Conservation (phyloP, 2,888 invertebrate species). For the Rotaria magnacalcarata region DNA sequence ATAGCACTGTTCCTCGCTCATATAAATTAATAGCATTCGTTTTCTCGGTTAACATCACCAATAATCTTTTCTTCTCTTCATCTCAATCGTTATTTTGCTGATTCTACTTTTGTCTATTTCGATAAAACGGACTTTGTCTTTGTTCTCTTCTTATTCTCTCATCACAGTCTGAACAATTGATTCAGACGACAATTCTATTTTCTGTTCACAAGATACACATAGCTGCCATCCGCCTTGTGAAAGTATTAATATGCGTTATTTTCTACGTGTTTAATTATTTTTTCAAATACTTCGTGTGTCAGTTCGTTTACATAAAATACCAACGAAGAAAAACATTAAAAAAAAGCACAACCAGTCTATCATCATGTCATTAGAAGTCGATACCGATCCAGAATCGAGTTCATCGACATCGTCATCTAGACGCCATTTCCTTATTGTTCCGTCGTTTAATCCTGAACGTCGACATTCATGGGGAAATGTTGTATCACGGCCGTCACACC, state of each 20-base stretch:
- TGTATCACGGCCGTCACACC: not conserved
- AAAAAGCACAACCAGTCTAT: not conserved
- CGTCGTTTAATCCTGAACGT: slow-evolving; percentile 14
- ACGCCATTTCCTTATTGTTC: not conserved
- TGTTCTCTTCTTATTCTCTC: not conserved
- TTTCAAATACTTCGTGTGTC: not conserved
- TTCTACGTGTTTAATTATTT: not conserved
- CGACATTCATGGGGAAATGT: slow-evolving; percentile 30
- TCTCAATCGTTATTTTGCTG: not conserved
- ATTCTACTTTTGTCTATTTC: not conserved
- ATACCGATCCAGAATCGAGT: not conserved
- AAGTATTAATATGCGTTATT: not conserved
- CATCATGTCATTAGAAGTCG: slow-evolving; percentile 4
- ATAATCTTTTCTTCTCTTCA: not conserved
- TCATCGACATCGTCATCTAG: not conserved
- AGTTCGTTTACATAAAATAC: not conserved
- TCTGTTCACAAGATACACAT: not conserved
- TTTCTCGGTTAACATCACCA: not conserved
- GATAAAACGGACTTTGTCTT: not conserved
- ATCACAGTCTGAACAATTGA: not conserved
- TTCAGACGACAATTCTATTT: not conserved
- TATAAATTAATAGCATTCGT: slow-evolving; percentile 22
- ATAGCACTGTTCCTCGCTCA: not conserved
- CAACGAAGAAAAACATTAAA: not conserved
- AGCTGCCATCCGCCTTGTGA: not conserved